Conservation (phyloP, 2,797 vertebrate species). For the Thaleichthys pacificus region DNA sequence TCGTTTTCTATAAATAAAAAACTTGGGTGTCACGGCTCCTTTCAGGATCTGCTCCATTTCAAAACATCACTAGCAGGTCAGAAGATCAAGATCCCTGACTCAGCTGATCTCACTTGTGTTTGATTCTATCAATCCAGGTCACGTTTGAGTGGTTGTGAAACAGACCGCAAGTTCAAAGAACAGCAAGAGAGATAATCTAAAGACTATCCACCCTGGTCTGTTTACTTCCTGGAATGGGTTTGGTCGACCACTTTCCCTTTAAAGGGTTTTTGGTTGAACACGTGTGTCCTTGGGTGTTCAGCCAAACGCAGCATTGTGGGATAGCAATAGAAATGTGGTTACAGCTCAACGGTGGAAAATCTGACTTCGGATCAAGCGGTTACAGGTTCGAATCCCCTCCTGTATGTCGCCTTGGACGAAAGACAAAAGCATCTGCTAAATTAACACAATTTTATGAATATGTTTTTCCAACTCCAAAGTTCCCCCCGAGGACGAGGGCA, state of each 20-base stretch:
- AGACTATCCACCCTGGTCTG: slow-evolving; percentile 30
- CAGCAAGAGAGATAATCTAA: neutral
- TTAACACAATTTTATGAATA: too few species aligned
- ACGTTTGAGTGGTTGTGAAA: neutral
- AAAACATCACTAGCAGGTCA: slow-evolving; percentile 18
- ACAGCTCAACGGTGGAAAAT: too few species aligned
- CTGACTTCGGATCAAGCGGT: too few species aligned
- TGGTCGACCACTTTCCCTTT: slow-evolving; percentile 47
- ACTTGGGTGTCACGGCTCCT: slow-evolving; percentile 26
- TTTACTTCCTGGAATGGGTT: slow-evolving; percentile 29
- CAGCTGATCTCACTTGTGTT: neutral
- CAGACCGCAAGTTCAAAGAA: slow-evolving; percentile 27
- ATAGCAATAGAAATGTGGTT: neutral
- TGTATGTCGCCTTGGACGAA: too few species aligned
- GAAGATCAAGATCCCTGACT: neutral
- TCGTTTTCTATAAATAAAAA: slow-evolving; percentile 35
- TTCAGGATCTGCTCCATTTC: neutral
- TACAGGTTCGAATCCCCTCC: too few species aligned
- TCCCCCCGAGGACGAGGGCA: too few species aligned
- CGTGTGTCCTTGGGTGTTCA: slow-evolving; percentile 43
- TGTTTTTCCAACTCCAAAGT: too few species aligned
- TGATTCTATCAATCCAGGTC: slow-evolving; percentile 13
- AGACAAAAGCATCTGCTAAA: too few species aligned
- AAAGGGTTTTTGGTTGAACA: slow-evolving; percentile 23
- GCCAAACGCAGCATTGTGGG: slow-evolving; percentile 14